Evolutionary conservation across 2,888 invertebrate genomes (phyloP), one percentile per base, ranked within the genome.

Genomic region (Serrognathus titanus): DNA sequence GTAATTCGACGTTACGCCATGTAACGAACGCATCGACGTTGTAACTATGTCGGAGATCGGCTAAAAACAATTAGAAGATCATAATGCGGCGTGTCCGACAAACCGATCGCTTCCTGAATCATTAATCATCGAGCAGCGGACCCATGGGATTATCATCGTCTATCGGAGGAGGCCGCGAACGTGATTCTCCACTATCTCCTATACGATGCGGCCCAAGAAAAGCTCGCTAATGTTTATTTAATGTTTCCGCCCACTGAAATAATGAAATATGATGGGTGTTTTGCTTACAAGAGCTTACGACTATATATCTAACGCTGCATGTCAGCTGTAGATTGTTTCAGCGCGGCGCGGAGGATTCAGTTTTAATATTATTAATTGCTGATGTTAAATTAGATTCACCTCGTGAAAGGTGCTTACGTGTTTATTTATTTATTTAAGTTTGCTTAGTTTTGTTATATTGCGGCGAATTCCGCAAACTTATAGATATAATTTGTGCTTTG

Each of bases 101-200:
- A 70, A 69, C 69, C 70, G 67, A 70, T 70, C 67, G 71, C 70
- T 72, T 73, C 73, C 72, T 73, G 71, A 66, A 70, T 70, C 71
- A 72, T 73, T 69, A 72, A 73, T 73, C 73, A 71, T 69, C 59
- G 57, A 53, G 35, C 51, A 41, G 50, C 60, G 61, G 58, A 55
- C 55, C 58, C 53, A 51, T 48, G 45, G 58, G 58, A 58, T 56
- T 53, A 31, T 31, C 24, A 31, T 31, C 24, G 24, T 31, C 24
- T 31, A 55, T 58, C 37, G 53, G 47, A 59, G 56, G 53, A 49
- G 54, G 54, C 43, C 43, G 43, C 43, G 43, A 20, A 43, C 43
- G 43, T 43, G 43, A 43, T 43, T 48, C 48, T 48, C 36, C 36
- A 13, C 48, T 35, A 31, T 31, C 12, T 48, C 48, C 12, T 48